Evolutionary conservation across 2,797 vertebrate species (phyloP).

Genomic region (Iguana delicatissima): DNA sequence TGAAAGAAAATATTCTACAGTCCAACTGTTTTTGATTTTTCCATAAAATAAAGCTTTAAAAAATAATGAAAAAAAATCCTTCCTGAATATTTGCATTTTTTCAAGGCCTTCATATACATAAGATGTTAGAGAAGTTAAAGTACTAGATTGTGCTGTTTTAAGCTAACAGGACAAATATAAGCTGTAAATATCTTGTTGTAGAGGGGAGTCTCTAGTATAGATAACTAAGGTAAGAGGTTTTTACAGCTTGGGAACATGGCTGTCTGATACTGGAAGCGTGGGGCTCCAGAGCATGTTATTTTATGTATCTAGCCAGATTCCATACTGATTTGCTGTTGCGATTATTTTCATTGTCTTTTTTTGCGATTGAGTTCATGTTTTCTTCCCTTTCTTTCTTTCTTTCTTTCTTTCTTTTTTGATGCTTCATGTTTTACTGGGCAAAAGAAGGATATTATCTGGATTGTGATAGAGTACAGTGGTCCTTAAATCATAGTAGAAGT

Average conservation of each 20-base stretch:
- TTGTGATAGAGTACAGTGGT: background rate
- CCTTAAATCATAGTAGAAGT: background rate
- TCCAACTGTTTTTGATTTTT: too few species aligned
- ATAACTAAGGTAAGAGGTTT: background rate
- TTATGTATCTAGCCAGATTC: slow-evolving; percentile 1
- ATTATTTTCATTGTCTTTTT: background rate
- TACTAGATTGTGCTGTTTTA: background rate
- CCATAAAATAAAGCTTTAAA: too few species aligned
- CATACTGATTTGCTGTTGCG: background rate
- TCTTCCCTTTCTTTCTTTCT: background rate
- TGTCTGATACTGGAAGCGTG: background rate
- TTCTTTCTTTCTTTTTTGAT: too few species aligned
- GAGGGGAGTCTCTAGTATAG: background rate
- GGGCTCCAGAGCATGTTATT: background rate
- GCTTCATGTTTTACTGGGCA: background rate
- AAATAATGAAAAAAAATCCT: too few species aligned
- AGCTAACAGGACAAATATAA: background rate
- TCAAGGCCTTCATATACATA: too few species aligned
- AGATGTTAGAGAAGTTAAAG: background rate
- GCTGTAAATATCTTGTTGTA: background rate
- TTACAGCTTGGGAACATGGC: background rate
- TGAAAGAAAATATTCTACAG: too few species aligned
- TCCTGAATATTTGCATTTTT: too few species aligned
- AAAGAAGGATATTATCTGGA: background rate
- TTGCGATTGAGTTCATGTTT: background rate